Evolutionary conservation across 2,888 invertebrate genomes (phyloP).

Genomic region (Tenthredo amoena): DNA sequence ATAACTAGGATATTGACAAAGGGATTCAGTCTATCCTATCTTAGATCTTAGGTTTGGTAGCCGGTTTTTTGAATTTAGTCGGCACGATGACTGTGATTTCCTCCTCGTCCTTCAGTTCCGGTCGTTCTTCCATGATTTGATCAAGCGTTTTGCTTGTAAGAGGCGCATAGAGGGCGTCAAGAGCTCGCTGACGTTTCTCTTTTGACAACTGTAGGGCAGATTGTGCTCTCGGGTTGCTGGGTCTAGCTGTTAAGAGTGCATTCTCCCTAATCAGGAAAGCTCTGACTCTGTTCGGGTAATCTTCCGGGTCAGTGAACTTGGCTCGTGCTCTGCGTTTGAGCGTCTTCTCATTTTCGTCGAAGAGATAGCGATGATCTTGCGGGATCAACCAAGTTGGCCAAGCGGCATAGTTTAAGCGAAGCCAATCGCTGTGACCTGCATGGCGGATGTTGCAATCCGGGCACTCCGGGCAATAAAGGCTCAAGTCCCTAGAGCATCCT

Average conservation of each 20-base stretch:
- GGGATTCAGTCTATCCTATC: background rate
- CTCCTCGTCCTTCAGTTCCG: background rate
- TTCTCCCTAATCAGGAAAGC: background rate
- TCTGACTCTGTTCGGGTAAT: background rate
- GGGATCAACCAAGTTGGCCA: conserved; percentile 52
- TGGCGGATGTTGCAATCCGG: conserved; percentile 51
- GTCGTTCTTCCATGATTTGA: background rate
- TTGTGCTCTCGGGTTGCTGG: background rate
- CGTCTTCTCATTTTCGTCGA: conserved; percentile 13
- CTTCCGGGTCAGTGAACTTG: background rate
- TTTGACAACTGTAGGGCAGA: background rate
- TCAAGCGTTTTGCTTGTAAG: background rate
- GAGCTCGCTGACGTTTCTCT: background rate
- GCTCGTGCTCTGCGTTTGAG: background rate
- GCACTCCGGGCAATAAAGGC: conserved; percentile 54
- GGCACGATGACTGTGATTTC: background rate
- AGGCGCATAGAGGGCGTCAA: background rate
- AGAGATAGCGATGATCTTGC: conserved; percentile 11
- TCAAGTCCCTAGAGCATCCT: conserved; percentile 31
- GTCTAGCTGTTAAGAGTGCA: background rate
- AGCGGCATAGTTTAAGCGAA: conserved; percentile 46
- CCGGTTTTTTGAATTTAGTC: background rate
- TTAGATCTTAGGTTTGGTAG: background rate
- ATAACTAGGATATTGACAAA: background rate
- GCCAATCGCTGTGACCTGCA: conserved; percentile 28